Conservation (phyloP, 2,113 vertebrate genomes). For the Podiceps cristatus region DNA sequence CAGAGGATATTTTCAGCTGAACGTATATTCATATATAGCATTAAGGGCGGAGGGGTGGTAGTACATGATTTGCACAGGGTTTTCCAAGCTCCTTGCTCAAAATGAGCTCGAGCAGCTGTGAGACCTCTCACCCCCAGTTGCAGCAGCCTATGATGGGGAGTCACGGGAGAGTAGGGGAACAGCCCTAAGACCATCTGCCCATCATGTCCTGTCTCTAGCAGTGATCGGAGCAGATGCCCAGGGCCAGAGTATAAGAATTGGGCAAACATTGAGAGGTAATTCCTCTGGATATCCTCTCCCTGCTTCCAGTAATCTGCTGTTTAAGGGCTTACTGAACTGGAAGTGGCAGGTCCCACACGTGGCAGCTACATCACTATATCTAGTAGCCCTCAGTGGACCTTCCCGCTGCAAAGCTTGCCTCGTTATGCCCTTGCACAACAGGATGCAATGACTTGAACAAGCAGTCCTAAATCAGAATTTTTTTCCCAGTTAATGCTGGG, state of each 20-base stretch:
- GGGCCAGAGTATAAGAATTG: neutral
- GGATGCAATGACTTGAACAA: neutral
- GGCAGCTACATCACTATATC: neutral
- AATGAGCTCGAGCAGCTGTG: neutral
- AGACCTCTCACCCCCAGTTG: fast-evolving
- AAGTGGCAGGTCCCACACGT: too few species aligned
- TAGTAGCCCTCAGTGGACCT: neutral
- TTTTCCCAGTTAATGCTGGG: neutral
- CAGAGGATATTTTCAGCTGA: neutral
- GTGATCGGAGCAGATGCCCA: neutral
- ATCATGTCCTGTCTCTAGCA: fast-evolving
- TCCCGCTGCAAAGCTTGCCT: neutral
- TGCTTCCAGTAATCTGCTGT: neutral
- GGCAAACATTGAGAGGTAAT: neutral
- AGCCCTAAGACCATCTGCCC: neutral
- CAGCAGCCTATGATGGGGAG: neutral
- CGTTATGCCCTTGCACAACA: fast-evolving
- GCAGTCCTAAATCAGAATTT: neutral
- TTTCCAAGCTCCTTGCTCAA: neutral
- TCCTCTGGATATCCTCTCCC: neutral
- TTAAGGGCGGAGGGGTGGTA: fast-evolving
- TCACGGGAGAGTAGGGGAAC: neutral
- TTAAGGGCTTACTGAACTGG: neutral
- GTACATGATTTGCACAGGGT: neutral
- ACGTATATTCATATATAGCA: fast-evolving